Evolutionary conservation across 2,113 vertebrate genomes (phyloP), one percentile per base, ranked within the genome.

Genomic region (Mastomys coucha): DNA sequence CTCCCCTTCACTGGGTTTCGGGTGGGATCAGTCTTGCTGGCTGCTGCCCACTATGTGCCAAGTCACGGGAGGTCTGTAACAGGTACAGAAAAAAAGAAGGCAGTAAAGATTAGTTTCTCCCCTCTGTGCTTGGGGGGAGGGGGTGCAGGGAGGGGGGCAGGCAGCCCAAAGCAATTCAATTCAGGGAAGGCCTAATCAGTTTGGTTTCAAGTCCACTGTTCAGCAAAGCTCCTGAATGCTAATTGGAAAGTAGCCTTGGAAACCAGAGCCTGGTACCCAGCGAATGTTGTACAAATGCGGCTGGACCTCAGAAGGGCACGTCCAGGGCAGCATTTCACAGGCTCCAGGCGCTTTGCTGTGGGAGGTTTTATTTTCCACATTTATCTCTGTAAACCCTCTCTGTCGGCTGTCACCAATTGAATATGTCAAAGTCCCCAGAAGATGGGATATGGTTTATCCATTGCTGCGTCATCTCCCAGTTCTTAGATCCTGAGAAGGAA

Each of bases 211-310:
- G 75, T 53, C 28, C 28, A 4, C 89, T 42, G 26, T 80, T 78
- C 28, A 33, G 78, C n/a, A 80, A 75, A 95, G 92, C 56, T 31
- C 76, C 94, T 73, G 76, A 75, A 88, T n/a, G 39, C 93, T 95
- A 69, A 96, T 39, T 91, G 82, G 63, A 76, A 88, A 67, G 92
- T 95, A 89, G 73, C 81, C 97, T 81, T 92, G 97, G 97, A 97
- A 95, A 97, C 96, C 45, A 22, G 88, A 87, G 49, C 45, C 58
- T 65, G 7, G 60, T 19, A 65, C 69, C 93, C 70, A 93, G 45
- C 20, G 16, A 76, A 84, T 42, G 81, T 14, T 28, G 28, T 39
- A 19, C 49, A 63, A 65, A 42, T 16, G 77, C 95, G 84, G 45
- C 65, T 39, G 45, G 49, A 76, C 4, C 0, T 39, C 85, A 73